A percentile compares a stretch with the other conserved stretches of the same genome.
Conservation (phyloP, 1,140 invertebrate species). For the Cotesia glomerata region DNA sequence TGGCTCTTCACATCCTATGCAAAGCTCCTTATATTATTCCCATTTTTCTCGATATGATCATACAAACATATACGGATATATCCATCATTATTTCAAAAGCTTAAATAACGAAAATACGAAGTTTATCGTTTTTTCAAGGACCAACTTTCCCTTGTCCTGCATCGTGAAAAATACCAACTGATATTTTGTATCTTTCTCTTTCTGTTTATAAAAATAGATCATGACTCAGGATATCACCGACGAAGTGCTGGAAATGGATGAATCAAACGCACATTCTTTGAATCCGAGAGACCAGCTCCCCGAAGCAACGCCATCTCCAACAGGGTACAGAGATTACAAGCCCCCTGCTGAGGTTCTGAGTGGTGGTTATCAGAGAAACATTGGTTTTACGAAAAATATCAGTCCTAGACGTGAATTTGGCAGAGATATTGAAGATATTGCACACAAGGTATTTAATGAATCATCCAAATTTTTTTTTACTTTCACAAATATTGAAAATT, state of each 20-base stretch:
- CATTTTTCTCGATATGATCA: too few species aligned
- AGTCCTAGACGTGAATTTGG: slow-evolving; percentile 38
- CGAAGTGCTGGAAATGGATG: slow-evolving; percentile 77
- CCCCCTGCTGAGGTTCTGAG: slow-evolving; percentile 72
- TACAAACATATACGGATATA: too few species aligned
- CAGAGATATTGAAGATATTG: slow-evolving; percentile 64
- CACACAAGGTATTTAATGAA: slow-evolving; percentile 67
- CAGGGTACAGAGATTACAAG: slow-evolving; percentile 79
- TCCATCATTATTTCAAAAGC: too few species aligned
- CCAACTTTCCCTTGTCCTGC: too few species aligned
- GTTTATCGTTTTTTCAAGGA: too few species aligned
- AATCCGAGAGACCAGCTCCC: slow-evolving; percentile 23
- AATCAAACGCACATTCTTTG: slow-evolving; percentile 33
- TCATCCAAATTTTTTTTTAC: too few species aligned
- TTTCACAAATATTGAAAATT: too few species aligned
- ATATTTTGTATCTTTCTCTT: neutral
- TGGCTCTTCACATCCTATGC: too few species aligned
- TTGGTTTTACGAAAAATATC: slow-evolving; percentile 27
- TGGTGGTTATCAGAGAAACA: slow-evolving; percentile 46
- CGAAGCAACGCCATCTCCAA: slow-evolving; percentile 67
- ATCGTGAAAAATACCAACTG: too few species aligned
- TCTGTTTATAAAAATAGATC: slow-evolving; percentile 42
- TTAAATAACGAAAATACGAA: too few species aligned
- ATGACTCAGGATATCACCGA: slow-evolving; percentile 71
- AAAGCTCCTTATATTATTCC: too few species aligned